Evolutionary conservation across 2,113 vertebrate genomes (phyloP).

Genomic region (Colius striatus): DNA sequence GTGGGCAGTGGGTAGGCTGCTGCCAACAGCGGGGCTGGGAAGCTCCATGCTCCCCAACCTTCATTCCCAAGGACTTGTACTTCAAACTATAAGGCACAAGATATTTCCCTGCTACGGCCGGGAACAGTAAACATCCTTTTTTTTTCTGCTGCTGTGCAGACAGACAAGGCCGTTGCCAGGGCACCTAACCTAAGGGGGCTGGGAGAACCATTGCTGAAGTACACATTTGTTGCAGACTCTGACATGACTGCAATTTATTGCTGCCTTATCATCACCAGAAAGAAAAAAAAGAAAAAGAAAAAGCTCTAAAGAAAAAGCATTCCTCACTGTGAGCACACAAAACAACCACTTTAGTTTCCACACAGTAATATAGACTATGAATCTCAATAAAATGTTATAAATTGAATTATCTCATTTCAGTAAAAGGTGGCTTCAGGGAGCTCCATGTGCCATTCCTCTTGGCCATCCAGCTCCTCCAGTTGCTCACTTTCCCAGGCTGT

Average conservation of each 20-base stretch:
- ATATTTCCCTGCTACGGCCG: conserved; percentile 37
- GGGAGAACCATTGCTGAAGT: conserved; percentile 9
- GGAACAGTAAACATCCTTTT: conserved; percentile 46
- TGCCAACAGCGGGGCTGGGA: not conserved
- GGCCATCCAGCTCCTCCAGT: not conserved
- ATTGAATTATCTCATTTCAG: not conserved
- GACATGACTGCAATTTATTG: conserved; percentile 13
- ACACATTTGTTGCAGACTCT: conserved; percentile 1
- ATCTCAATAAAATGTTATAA: not conserved
- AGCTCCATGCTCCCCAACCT: not conserved
- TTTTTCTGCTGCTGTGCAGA: not conserved
- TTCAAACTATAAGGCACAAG: conserved; percentile 30
- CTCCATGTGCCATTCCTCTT: not conserved
- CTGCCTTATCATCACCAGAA: not conserved
- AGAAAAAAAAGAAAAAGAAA: not conserved
- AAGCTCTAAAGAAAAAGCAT: not conserved
- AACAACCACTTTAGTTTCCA: conserved; percentile 13
- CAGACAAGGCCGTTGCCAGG: conserved; percentile 62
- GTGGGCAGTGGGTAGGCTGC: not conserved
- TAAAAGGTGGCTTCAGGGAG: not conserved
- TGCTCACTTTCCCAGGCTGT: not conserved
- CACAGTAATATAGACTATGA: not conserved
- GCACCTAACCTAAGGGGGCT: conserved; percentile 35
- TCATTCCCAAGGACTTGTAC: conserved; percentile 46
- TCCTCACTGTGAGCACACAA: not conserved